A percentile compares a stretch with the other conserved stretches of the same genome.
Conservation (phyloP, 1,140 invertebrate genomes). For the Helicoverpa zea region DNA sequence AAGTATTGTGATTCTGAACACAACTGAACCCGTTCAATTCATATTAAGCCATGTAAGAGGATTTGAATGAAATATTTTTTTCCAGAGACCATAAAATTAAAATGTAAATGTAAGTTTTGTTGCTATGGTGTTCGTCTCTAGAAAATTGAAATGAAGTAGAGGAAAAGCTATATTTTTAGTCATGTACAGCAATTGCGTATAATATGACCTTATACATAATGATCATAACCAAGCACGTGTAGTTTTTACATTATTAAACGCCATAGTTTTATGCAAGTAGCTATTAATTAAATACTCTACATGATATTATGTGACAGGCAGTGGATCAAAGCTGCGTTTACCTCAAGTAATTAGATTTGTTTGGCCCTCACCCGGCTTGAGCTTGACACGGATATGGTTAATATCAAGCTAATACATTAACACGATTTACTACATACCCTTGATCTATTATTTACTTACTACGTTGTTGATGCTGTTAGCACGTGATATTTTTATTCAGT, state of each 20-base stretch:
- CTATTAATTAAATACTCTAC: background rate
- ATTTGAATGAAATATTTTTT: too few species aligned
- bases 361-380: constrained; percentile 8
- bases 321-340: constrained; percentile 26
- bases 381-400: constrained; percentile 23
- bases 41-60: background rate
- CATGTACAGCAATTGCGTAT: too few species aligned
- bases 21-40: background rate
- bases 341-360: constrained; percentile 37
- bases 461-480: background rate
- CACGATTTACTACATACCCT: constrained; percentile 19
- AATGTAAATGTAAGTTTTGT: too few species aligned
- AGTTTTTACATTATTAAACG: background rate
- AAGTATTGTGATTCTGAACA: background rate
- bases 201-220: too few species aligned
- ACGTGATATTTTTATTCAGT: background rate
- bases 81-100: too few species aligned
- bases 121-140: too few species aligned
- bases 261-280: background rate
- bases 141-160: too few species aligned
- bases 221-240: background rate
- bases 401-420: constrained; percentile 6
- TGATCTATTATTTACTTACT: constrained; percentile 7
- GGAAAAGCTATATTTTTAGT: background rate
- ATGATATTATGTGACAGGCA: background rate